These are phyloP conservation scores for Aethes cnicana DNA, from an alignment of 2,888 invertebrate species.

Conservation along the genomic window DNA sequence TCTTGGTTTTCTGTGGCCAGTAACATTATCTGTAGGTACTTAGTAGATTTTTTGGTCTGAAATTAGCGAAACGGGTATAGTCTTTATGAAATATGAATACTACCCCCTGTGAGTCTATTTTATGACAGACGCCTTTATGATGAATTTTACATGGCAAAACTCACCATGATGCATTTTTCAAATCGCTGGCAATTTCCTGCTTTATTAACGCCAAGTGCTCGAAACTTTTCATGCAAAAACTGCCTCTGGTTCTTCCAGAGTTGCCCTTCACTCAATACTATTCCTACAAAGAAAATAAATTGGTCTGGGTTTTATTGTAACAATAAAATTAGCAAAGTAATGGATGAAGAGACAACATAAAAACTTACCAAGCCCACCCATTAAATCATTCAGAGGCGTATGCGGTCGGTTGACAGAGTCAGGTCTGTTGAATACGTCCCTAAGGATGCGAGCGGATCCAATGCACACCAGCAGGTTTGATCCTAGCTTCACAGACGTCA, in stretches of 20 bases:
- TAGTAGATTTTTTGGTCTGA: too few species aligned
- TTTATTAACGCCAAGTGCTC: slow-evolving; percentile 92
- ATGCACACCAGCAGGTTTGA: slow-evolving; percentile 89
- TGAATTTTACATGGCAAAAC: too few species aligned
- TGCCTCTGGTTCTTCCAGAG: slow-evolving; percentile 92
- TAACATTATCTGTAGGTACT: too few species aligned
- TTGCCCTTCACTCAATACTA: slow-evolving; percentile 83
- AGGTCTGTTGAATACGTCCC: slow-evolving; percentile 88
- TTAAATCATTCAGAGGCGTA: slow-evolving; percentile 89
- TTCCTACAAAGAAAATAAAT: slow-evolving; percentile 39
- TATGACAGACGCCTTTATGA: too few species aligned
- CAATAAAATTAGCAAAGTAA: neutral
- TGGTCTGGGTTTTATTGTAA: neutral
- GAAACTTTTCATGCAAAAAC: slow-evolving; percentile 89
- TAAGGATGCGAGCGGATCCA: slow-evolving; percentile 88
- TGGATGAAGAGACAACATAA: too few species aligned
- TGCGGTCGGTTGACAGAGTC: slow-evolving; percentile 91
- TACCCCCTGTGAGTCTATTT: too few species aligned
- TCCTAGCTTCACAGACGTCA: slow-evolving; percentile 89
- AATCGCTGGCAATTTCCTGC: slow-evolving; percentile 86
- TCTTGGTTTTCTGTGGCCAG: too few species aligned
- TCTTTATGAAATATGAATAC: too few species aligned
- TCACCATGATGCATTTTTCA: slow-evolving; percentile 89
- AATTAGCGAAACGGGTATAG: too few species aligned
- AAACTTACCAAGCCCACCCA: slow-evolving; percentile 90